phyloP scores from a whole-genome alignment of 2,113 vertebrate genomes.

The Geococcyx californianus region DNA sequence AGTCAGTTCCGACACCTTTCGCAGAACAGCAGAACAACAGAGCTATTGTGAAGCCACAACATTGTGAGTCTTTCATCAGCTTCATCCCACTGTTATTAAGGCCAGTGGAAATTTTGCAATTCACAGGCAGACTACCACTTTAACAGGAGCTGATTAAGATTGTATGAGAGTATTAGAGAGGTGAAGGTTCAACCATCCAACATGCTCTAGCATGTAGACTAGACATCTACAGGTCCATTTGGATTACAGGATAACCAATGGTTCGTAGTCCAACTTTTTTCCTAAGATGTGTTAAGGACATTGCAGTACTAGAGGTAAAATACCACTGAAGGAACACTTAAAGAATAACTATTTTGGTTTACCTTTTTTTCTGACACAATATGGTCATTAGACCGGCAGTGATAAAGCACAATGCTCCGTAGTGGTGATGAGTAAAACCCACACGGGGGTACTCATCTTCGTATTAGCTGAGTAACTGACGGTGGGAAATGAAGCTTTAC shows the following conservation, averaged over 20 bases:
- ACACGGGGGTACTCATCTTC: neutral
- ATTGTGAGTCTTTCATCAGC: neutral
- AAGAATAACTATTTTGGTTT: neutral
- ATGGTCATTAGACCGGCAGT: neutral
- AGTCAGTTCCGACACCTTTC: too few species aligned
- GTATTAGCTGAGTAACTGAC: neutral
- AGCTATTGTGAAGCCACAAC: neutral
- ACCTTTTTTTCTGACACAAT: neutral
- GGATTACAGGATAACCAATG: neutral
- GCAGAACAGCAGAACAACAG: neutral
- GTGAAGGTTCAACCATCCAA: neutral
- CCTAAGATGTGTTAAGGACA: neutral
- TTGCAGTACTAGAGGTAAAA: neutral
- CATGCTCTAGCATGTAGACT: neutral
- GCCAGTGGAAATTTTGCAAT: neutral
- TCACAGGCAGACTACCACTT: neutral
- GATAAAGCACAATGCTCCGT: neutral
- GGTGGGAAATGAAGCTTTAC: neutral
- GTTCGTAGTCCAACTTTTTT: accelerated
- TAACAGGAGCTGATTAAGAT: neutral
- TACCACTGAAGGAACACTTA: neutral
- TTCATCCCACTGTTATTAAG: neutral
- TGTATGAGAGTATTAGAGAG: neutral
- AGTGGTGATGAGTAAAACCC: neutral
- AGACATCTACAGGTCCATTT: neutral